phyloP scores from a whole-genome alignment of 92 coral and sea anemone species.

The Palythoa heliodiscus region DNA sequence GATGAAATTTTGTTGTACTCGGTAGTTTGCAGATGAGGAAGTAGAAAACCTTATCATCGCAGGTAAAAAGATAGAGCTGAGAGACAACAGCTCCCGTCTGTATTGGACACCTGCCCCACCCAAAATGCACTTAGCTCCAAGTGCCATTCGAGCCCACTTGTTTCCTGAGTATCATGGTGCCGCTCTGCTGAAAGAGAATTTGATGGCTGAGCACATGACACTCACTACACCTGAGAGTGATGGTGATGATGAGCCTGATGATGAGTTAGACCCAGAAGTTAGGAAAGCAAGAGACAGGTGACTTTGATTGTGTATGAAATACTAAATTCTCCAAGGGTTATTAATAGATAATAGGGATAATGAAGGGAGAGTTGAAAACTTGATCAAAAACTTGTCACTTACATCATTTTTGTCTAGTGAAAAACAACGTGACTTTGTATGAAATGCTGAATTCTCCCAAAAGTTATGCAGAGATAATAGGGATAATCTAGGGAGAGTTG shows the following conservation, averaged over 20 bases:
- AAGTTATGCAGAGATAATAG: no score
- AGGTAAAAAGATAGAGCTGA: slow-evolving; percentile 79
- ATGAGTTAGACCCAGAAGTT: slow-evolving; percentile 63
- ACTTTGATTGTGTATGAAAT: no score
- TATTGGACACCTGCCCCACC: slow-evolving; percentile 99
- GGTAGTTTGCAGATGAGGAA: slow-evolving; percentile 72
- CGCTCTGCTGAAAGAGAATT: slow-evolving; percentile 59
- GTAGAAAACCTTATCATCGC: slow-evolving; percentile 64
- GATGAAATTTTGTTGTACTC: background rate
- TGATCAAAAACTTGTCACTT: no score
- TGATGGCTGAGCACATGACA: slow-evolving; percentile 74
- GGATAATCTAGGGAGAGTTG: no score
- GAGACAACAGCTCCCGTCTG: slow-evolving; percentile 90
- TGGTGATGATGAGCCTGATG: slow-evolving; percentile 71
- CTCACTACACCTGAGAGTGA: slow-evolving; percentile 58
- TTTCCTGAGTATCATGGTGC: background rate
- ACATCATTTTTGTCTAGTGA: no score
- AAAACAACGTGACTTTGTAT: slow-evolving; percentile 21
- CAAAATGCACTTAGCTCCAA: slow-evolving; percentile 90
- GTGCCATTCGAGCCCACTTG: background rate
- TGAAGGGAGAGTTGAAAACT: no score
- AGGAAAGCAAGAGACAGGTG: slow-evolving; percentile 65
- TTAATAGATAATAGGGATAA: no score
- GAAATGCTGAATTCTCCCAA: no score
- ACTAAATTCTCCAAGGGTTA: no score